Evolutionary conservation across 2,797 vertebrate species (phyloP).

Genomic region (Centropyge bicolor): DNA sequence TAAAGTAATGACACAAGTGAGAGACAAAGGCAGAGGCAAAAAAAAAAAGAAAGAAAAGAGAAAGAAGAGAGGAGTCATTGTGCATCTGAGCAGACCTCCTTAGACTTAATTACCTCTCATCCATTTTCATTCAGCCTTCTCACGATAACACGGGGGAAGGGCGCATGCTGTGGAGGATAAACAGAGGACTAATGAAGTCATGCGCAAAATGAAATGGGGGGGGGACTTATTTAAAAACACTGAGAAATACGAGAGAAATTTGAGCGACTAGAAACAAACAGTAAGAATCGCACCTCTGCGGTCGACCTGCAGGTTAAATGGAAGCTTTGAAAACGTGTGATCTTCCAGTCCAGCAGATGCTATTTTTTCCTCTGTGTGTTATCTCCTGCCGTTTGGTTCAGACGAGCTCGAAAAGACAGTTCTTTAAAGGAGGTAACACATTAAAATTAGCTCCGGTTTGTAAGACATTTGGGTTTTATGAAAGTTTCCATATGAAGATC

Average conservation of each 20-base stretch:
- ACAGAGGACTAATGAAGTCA: constrained; percentile 60
- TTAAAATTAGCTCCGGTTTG: not conserved
- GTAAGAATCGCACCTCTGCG: constrained; percentile 4
- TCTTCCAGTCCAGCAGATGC: constrained; percentile 30
- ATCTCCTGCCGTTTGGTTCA: constrained; percentile 51
- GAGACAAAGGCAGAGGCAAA: constrained; percentile 43
- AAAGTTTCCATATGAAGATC: not conserved
- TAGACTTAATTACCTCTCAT: constrained; percentile 75
- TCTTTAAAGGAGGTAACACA: constrained; percentile 11
- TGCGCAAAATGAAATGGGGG: constrained; percentile 18
- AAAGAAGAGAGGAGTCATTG: constrained; percentile 63
- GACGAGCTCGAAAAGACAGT: constrained; percentile 54
- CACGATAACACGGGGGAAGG: constrained; percentile 46
- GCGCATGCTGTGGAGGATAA: constrained; percentile 45
- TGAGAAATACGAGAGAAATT: constrained; percentile 18
- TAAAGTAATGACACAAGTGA: constrained; percentile 51
- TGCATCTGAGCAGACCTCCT: constrained; percentile 65
- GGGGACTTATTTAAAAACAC: constrained; percentile 13
- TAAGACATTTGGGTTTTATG: not conserved
- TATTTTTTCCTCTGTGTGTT: constrained; percentile 35
- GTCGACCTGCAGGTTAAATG: constrained; percentile 13
- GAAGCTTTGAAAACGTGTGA: constrained; percentile 37
- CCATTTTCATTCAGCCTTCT: constrained; percentile 64
- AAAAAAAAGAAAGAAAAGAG: constrained; percentile 28
- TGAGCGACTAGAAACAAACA: constrained; percentile 15